Evolutionary conservation across 2,113 vertebrate species (phyloP).

Genomic region (Odocoileus virginianus): DNA sequence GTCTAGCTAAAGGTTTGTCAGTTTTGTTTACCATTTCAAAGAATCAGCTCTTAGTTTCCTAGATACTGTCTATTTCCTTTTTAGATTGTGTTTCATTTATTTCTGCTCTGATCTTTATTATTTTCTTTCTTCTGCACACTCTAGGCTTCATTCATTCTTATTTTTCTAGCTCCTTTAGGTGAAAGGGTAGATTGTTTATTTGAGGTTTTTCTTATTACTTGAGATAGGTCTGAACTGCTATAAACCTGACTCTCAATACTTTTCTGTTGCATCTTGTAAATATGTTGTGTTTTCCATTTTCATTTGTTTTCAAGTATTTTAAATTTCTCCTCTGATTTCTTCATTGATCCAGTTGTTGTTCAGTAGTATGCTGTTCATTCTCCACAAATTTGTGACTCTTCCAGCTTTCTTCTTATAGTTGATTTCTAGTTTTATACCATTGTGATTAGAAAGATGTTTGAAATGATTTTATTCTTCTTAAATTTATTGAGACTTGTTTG

Average conservation of each 20-base stretch:
- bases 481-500: neutral
- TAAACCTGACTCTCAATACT: neutral
- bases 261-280: neutral
- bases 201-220: neutral
- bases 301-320: neutral
- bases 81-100: neutral
- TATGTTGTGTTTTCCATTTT: neutral
- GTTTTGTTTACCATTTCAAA: neutral
- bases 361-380: neutral
- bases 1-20: neutral
- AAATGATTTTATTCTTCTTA: neutral
- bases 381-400: neutral
- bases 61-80: neutral
- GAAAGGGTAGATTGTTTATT: neutral
- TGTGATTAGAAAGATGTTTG: neutral
- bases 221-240: neutral
- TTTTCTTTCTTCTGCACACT: neutral
- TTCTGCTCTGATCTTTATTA: neutral
- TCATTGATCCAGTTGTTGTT: neutral
- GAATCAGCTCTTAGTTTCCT: neutral
- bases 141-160: neutral
- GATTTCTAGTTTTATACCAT: neutral
- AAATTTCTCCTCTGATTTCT: neutral
- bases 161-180: neutral
- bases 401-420: neutral